Percentiles rank a stretch among this genome's conserved stretches.
Evolutionary conservation across 1,140 invertebrate species (phyloP).

Genomic region (Maconellicoccus hirsutus): DNA sequence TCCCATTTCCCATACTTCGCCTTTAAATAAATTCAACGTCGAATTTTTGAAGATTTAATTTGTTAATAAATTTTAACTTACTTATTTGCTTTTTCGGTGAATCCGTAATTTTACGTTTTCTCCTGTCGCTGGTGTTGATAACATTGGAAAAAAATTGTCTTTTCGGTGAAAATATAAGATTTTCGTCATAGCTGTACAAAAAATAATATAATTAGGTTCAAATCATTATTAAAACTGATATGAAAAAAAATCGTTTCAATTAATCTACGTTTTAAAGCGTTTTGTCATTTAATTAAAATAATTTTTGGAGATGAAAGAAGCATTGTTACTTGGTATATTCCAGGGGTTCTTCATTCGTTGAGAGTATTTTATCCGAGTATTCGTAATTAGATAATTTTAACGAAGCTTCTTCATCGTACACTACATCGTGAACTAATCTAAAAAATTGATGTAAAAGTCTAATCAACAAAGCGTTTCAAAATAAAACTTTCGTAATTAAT

Average conservation of each 20-base stretch:
- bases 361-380: background rate
- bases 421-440: slow-evolving; percentile 65
- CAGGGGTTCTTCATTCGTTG: background rate
- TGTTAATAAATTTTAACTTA: too few species aligned
- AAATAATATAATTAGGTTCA: too few species aligned
- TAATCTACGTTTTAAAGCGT: too few species aligned
- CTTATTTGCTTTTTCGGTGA: background rate
- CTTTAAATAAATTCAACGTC: too few species aligned
- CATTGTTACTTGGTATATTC: background rate
- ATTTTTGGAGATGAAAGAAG: too few species aligned
- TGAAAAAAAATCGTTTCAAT: too few species aligned
- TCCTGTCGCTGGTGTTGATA: background rate
- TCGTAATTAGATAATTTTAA: background rate
- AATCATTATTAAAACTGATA: too few species aligned
- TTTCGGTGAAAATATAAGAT: background rate
- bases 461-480: slow-evolving; percentile 14
- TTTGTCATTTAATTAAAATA: too few species aligned
- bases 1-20: too few species aligned
- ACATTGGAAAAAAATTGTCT: background rate
- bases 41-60: too few species aligned
- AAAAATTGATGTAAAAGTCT: too few species aligned
- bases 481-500: too few species aligned
- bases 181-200: background rate
- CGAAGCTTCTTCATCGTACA: slow-evolving; percentile 49
- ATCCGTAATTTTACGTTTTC: background rate